phyloP scores from a whole-genome alignment of 2,888 invertebrate genomes.

The Prionchulus punctatus region DNA sequence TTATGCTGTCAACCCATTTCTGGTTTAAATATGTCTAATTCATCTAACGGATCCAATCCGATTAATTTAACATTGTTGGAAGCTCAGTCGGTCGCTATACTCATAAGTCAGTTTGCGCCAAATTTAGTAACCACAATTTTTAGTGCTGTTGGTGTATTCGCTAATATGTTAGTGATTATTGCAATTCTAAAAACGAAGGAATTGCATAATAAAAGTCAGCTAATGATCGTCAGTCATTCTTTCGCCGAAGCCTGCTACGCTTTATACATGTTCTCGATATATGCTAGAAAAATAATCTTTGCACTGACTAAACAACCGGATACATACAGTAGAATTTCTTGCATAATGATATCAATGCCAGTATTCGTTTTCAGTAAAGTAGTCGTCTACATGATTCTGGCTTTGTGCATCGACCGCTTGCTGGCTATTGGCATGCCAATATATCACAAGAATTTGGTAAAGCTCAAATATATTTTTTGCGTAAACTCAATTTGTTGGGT shows the following conservation, averaged over 20 bases:
- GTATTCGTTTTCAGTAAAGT: not conserved
- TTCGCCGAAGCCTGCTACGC: not conserved
- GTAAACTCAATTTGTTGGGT: not conserved
- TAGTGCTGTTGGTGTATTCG: not conserved
- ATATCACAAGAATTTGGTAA: not conserved
- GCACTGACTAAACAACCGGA: not conserved
- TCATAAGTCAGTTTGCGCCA: not conserved
- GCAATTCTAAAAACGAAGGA: not conserved
- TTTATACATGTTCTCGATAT: not conserved
- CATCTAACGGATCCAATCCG: too few species aligned
- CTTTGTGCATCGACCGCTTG: not conserved
- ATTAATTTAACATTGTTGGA: too few species aligned
- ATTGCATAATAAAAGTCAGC: not conserved
- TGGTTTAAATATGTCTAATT: too few species aligned
- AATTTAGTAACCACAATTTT: not conserved
- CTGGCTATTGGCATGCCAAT: not conserved
- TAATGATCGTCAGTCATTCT: not conserved
- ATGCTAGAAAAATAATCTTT: not conserved
- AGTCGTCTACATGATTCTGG: not conserved
- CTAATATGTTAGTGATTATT: not conserved
- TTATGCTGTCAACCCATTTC: too few species aligned
- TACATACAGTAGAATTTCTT: not conserved
- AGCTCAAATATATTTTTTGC: not conserved
- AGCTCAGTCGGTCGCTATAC: not conserved
- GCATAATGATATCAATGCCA: not conserved